Base-by-base conservation (phyloP, 2,888 invertebrate species). In the Hanleya hanleyi region DNA sequence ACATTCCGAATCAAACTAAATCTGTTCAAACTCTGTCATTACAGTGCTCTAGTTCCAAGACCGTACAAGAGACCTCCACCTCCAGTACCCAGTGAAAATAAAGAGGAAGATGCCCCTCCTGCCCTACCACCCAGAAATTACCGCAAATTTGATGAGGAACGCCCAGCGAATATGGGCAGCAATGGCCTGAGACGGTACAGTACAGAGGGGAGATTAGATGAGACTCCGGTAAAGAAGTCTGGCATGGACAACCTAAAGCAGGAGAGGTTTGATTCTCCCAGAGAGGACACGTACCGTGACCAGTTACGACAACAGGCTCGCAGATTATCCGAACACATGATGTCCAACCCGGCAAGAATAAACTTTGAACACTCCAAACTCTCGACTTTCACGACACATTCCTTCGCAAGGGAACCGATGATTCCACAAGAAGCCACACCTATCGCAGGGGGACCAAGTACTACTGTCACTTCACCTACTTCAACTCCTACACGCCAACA, bases 311-410 rank as follows among this genome's bases (percentile, higher is more conserved):
- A 78, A 50, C 88, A 79, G 86, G 89, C 79, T 80, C 35, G 64
- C 12, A 89, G 76, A 82, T 90, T 80, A 84, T 89, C 82, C 81
- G 81, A 84, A 47, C 85, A 84, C 32, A 22, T 29, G 33, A 49
- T 67, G 47, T 33, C 50, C 29, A 47, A 67, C 62, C 65, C 69
- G 1, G 47, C 69, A 7, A 69, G 61, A 49, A 78, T 79, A 72
- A 68, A 73, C 15, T 70, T 76, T 29, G 71, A 74, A 33, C 69
- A 75, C 41, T 76, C 77, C 15, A 71, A 66, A 41, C 69, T 76
- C 1, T 69, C 65, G 35, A 75, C 76, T n/a, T 77, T 67, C 67
- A 70, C 81, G 57, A 77, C 84, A 12, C 85, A 85, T 66, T 84
- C 85, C 1, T 83, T 78, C 70, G 84, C 81, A 76, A 83, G 81